Evolutionary conservation across 2,113 vertebrate species (phyloP).

Genomic region (Colinus virginianus): DNA sequence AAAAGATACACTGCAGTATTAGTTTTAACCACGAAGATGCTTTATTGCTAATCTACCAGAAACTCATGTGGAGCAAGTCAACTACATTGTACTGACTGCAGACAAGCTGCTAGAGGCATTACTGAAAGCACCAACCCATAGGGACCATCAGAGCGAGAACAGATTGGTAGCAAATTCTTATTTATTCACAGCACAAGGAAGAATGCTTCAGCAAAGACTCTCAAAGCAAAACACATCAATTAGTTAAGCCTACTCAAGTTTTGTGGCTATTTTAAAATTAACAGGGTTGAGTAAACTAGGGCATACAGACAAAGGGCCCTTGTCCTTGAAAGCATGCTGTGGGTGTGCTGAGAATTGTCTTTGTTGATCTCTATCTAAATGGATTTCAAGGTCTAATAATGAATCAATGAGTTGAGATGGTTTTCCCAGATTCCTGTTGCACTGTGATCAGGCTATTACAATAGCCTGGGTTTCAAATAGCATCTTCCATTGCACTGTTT

Average conservation of each 20-base stretch:
- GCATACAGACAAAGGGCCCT: slow-evolving; percentile 24
- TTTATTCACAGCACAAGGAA: slow-evolving; percentile 30
- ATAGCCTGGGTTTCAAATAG: neutral
- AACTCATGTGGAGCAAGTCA: neutral
- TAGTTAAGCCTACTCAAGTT: slow-evolving; percentile 49
- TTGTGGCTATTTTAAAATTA: slow-evolving; percentile 60
- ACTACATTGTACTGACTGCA: neutral
- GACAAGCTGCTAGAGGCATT: neutral
- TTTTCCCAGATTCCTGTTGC: slow-evolving; percentile 16
- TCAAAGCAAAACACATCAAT: slow-evolving; percentile 12
- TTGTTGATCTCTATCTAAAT: slow-evolving; percentile 47
- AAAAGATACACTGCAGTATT: neutral
- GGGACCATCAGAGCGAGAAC: neutral
- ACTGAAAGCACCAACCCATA: neutral
- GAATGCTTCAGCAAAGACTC: slow-evolving; percentile 26
- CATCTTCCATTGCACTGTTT: neutral
- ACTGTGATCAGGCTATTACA: neutral
- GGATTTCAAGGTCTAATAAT: slow-evolving; percentile 49
- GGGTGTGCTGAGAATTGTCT: slow-evolving; percentile 17
- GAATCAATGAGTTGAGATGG: slow-evolving; percentile 25
- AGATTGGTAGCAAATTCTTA: neutral
- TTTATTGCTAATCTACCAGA: neutral
- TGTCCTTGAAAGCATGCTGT: slow-evolving; percentile 23
- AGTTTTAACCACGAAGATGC: neutral
- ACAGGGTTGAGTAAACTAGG: slow-evolving; percentile 43